Base-by-base conservation (phyloP, 2,113 vertebrate species). In the Oriolus oriolus region DNA sequence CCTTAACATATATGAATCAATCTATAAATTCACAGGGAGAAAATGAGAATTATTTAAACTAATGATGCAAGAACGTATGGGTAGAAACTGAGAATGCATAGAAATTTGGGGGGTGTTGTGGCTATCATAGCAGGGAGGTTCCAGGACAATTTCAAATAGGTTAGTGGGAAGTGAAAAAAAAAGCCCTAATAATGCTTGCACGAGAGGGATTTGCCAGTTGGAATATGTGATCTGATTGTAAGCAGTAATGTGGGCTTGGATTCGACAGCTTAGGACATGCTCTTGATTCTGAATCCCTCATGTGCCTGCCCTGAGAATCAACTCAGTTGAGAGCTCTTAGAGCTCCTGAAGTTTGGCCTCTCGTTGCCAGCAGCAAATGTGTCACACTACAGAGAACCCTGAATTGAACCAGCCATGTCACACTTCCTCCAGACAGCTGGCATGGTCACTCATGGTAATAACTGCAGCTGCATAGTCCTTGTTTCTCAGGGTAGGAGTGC, bases 191-290 rank as follows among this genome's bases (percentile, higher is more conserved):
- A 60, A 30, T 64, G 49, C n/a, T 63, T 70, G 7, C 44, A 63
- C 16, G 10, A 53, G 60, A 13, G 28, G 0, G 71, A 26, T 84
- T 78, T 89, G 13, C 22, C 22, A 77, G 18, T 8, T 27, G 65
- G 33, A 87, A 33, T 56, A 13, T 22, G 16, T 47, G 76, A 13
- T 64, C 52, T 82, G 44, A 35, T 30, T 78, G 22, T 31, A 39
- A 3, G 2, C 20, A 26, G 74, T 56, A 52, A 27, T 30, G 16
- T 30, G 20, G 35, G 7, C 3, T 12, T 82, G 42, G 24, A 61
- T 77, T 81, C 0, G 0, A n/a, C 16, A 50, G 6, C 30, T 75
- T 53, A 35, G 54, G 70, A 30, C 2, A 5, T 17, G 16, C 35
- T 85, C 42, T 85, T 52, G 1, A 0, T 68, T 71, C 23, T 42